Evolutionary conservation across 2,797 vertebrate species (phyloP).

Genomic region (Mormyrus proboscirostris): DNA sequence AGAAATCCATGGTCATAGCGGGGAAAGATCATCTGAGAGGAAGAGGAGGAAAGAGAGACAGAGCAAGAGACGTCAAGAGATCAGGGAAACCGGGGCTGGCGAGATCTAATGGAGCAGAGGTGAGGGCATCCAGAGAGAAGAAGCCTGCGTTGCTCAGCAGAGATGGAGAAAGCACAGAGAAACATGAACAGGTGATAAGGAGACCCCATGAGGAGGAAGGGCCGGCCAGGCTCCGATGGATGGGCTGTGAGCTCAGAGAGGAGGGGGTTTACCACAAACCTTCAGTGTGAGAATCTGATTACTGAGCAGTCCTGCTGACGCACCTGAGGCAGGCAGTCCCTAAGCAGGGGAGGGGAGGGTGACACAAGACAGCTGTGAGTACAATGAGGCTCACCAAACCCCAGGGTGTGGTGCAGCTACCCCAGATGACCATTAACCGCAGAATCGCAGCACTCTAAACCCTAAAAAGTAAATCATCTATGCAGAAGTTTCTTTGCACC

Average conservation of each 20-base stretch:
- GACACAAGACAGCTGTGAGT: conserved; percentile 27
- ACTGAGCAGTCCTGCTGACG: conserved; percentile 64
- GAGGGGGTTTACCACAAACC: conserved; percentile 54
- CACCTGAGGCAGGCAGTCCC: conserved; percentile 57
- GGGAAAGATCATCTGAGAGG: conserved; percentile 79
- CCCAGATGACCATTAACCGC: not conserved
- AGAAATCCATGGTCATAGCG: conserved; percentile 75
- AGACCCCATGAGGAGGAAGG: not conserved
- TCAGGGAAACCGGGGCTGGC: not conserved
- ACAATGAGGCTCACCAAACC: not conserved
- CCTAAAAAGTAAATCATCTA: not conserved
- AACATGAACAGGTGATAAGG: not conserved
- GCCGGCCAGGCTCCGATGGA: conserved; percentile 13
- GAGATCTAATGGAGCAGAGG: not conserved
- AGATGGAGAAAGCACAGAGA: conserved; percentile 1
- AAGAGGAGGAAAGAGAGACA: conserved; percentile 37
- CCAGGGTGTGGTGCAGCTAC: not conserved
- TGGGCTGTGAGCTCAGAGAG: conserved; percentile 24
- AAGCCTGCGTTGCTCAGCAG: not conserved
- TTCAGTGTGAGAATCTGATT: conserved; percentile 73
- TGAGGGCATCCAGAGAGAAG: not conserved
- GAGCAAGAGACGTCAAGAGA: conserved; percentile 10
- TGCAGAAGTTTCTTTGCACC: not conserved
- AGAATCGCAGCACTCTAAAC: not conserved
- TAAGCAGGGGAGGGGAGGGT: conserved; percentile 43